Evolutionary conservation across 2,113 vertebrate genomes (phyloP).

Genomic region (Spizaetus ornatus): DNA sequence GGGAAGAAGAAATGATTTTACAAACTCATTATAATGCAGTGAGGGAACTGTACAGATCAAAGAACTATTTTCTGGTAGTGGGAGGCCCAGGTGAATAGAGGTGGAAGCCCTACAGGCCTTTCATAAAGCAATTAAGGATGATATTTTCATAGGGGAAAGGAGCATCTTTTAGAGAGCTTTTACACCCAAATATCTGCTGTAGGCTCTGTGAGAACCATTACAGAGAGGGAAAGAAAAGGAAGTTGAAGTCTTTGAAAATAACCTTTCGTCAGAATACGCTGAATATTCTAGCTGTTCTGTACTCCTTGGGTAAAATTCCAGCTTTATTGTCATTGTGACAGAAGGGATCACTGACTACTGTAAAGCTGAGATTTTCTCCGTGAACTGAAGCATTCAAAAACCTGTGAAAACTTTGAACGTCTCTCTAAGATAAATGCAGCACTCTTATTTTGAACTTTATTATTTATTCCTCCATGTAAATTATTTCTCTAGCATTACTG

Average conservation of each 20-base stretch:
- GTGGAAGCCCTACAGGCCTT: neutral
- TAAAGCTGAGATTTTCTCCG: neutral
- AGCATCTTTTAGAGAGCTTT: neutral
- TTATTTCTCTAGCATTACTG: neutral
- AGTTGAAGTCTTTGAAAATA: slow-evolving; percentile 12
- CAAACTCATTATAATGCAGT: neutral
- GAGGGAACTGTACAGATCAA: slow-evolving; percentile 21
- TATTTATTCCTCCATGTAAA: neutral
- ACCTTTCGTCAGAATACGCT: neutral
- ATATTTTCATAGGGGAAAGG: slow-evolving; percentile 16
- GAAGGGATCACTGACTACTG: neutral
- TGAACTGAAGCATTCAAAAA: neutral
- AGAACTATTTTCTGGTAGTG: neutral
- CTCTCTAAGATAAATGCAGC: neutral
- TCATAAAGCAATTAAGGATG: slow-evolving; percentile 2
- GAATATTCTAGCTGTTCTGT: neutral
- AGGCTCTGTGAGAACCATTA: neutral
- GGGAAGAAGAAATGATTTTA: neutral
- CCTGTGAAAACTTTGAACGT: neutral
- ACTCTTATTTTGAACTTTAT: neutral
- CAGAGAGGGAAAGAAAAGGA: neutral
- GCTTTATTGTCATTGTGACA: neutral
- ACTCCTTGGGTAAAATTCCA: neutral
- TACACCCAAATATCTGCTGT: neutral
- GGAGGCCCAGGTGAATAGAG: neutral